These are phyloP conservation scores for Raja brachyura DNA, from an alignment of 2,113 vertebrate species.

Conservation along the genomic window DNA sequence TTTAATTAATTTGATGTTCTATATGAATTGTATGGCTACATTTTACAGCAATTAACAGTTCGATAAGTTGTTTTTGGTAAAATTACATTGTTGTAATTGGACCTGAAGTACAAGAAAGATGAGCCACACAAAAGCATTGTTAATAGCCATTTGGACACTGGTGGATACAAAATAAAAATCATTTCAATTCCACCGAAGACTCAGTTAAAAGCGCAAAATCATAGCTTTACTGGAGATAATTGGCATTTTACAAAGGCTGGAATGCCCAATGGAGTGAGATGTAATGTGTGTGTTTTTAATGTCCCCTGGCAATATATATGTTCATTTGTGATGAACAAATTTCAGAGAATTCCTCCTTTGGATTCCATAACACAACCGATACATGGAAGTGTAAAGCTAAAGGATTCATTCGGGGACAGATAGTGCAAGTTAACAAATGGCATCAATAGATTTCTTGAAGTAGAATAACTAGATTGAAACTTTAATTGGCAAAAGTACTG, in stretches of 20 bases:
- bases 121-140: background rate
- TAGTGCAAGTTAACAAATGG: background rate
- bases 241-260: background rate
- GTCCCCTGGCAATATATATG: background rate
- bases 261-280: background rate
- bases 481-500: background rate
- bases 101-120: background rate
- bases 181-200: background rate
- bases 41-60: constrained; percentile 1
- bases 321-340: background rate
- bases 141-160: background rate
- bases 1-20: constrained; percentile 9
- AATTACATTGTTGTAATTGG: background rate
- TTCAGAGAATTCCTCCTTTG: background rate
- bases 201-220: background rate
- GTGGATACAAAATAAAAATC: background rate
- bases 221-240: background rate
- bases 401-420: background rate
- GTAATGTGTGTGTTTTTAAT: background rate
- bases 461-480: background rate
- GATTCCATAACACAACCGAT: background rate
- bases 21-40: background rate
- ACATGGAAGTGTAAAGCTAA: background rate
- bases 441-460: background rate
- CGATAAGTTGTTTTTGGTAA: background rate